These are phyloP conservation scores for Rhinoraja longicauda DNA, from an alignment of 2,797 vertebrate species.

Conservation along the genomic window DNA sequence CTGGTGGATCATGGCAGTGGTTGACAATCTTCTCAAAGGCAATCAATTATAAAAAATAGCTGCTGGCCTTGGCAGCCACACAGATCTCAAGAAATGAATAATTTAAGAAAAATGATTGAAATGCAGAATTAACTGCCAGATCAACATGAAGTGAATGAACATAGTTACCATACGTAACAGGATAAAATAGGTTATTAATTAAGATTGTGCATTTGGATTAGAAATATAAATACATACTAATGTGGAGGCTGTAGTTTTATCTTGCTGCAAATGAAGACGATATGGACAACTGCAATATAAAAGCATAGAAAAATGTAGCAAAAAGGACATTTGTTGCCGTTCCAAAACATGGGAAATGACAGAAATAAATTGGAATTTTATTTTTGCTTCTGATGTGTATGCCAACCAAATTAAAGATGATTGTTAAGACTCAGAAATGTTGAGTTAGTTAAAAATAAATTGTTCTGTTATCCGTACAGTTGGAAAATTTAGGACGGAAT, in stretches of 20 bases:
- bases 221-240: not conserved
- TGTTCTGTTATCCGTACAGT: not conserved
- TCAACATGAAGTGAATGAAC: not conserved
- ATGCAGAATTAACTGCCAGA: not conserved
- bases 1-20: too few species aligned
- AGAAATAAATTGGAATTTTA: not conserved
- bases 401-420: not conserved
- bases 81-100: too few species aligned
- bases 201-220: not conserved
- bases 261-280: not conserved
- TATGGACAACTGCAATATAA: not conserved
- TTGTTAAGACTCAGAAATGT: not conserved
- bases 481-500: too few species aligned
- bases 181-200: not conserved
- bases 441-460: not conserved
- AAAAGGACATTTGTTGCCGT: not conserved
- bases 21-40: too few species aligned
- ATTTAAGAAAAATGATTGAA: not conserved
- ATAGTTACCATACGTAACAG: not conserved
- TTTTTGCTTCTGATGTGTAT: not conserved
- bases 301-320: not conserved
- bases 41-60: too few species aligned
- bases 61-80: too few species aligned
- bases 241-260: not conserved
- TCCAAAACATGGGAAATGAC: not conserved